Base-by-base conservation (phyloP, 1,140 invertebrate genomes). In the Nautilus pompilius region DNA sequence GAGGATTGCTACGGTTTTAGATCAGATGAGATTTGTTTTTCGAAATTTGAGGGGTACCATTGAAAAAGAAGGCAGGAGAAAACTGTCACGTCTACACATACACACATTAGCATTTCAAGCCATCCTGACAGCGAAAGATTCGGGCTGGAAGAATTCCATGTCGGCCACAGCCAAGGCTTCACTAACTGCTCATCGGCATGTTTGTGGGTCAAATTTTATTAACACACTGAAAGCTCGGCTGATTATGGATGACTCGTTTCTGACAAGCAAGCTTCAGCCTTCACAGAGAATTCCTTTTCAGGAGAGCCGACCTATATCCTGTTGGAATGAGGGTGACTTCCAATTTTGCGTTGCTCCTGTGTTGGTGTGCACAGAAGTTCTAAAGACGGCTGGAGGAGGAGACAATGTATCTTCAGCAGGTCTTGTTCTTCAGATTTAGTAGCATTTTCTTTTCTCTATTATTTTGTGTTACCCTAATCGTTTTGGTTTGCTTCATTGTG, bases 361-460 rank as follows among this genome's bases (percentile, higher is more conserved):
- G 3, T 79, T 94, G 5, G 91, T 95, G 0, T 95, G 93, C 72
- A 93, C 90, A 0, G 84, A 91, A 68, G 90, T 91, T 2, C 86
- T 88, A 49, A 88, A 93, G 72, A 94, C 93, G 17, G 92, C 90
- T 0, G 92, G 93, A 0, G 92, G 91, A 15, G 92, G 93, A 1
- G 92, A 95, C 77, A 95, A 94, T 74, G 92, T 95, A 62, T 93
- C 92, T 1, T 90, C 91, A 33, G 91, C 92, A 8, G 92, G 91
- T 22, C 79, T 94, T 4, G 88, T 90, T 30, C 84, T 90, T 33
- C 92, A 94, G 80, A 86, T 92, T 26, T 76, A 63, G 26, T 41
- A n/a, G n/a, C n/a, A n/a, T n/a, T n/a, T n/a, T n/a, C n/a, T n/a
- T n/a, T n/a, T n/a, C n/a, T n/a, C n/a, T n/a, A n/a, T n/a, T n/a